Conservation (phyloP, 2,888 invertebrate species). For the Hypselothyrea guttata region DNA sequence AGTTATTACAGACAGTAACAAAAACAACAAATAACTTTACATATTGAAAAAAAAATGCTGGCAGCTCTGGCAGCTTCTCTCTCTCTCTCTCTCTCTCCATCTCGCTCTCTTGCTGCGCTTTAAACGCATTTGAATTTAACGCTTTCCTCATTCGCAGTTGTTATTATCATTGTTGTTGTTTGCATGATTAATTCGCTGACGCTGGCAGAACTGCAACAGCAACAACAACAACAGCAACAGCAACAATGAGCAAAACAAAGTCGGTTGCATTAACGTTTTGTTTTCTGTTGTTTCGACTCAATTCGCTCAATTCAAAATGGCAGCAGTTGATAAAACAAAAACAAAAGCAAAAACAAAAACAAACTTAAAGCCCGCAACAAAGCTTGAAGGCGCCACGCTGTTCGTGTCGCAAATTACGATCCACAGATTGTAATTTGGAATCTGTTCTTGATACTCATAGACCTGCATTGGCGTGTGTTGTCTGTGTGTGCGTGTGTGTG, state of each 20-base stretch:
- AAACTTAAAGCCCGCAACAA: constrained; percentile 18
- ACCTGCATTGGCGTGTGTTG: no score
- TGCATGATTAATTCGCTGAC: constrained; percentile 75
- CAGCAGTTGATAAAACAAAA: constrained; percentile 25
- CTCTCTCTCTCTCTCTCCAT: constrained; percentile 8
- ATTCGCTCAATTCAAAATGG: constrained; percentile 47
- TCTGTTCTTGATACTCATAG: constrained; percentile 49
- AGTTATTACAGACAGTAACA: no score
- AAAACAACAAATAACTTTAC: no score
- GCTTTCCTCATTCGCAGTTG: constrained; percentile 41
- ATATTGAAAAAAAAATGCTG: no score
- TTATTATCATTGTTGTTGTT: constrained; percentile 23
- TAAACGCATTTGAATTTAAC: constrained; percentile 62
- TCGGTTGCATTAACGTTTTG: constrained; percentile 47
- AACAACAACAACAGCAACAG: constrained; percentile 19
- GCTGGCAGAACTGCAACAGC: constrained; percentile 44
- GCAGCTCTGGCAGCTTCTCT: no score
- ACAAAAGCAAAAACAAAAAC: constrained; percentile 23
- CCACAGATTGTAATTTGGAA: constrained; percentile 42
- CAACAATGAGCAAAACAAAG: constrained; percentile 24
- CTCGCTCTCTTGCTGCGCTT: constrained; percentile 37
- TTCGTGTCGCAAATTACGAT: constrained; percentile 67
- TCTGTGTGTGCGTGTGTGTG: background rate
- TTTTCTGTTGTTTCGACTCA: constrained; percentile 36
- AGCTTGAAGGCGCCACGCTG: constrained; percentile 31